Evolutionary conservation across 2,888 invertebrate genomes (phyloP).

Genomic region (Chrysina gloriosa): DNA sequence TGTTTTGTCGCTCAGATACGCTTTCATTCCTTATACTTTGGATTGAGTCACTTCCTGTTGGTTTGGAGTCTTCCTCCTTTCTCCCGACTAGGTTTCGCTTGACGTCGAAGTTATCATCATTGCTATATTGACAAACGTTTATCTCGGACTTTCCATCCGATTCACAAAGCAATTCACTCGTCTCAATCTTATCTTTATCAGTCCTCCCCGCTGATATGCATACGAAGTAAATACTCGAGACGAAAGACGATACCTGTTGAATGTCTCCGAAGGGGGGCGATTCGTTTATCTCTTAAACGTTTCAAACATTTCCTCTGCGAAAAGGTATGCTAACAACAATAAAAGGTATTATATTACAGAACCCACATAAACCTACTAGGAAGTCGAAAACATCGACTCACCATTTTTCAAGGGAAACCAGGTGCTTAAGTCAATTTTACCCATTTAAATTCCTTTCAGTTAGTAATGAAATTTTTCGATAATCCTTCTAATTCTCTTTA

Average conservation of each 20-base stretch:
- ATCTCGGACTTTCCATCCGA: no score
- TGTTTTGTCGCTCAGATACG: no score
- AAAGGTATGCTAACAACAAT: conserved; percentile 4
- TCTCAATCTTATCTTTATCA: background rate
- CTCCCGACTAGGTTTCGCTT: no score
- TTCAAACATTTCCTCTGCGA: conserved; percentile 12
- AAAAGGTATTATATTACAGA: conserved; percentile 18
- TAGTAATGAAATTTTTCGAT: no score
- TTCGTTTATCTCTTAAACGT: conserved; percentile 6
- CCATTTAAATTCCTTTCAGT: background rate
- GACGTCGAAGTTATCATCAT: no score
- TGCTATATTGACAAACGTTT: no score
- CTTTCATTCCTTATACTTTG: no score
- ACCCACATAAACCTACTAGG: background rate
- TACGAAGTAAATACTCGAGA: background rate
- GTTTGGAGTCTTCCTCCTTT: no score
- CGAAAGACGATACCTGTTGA: conserved; percentile 18
- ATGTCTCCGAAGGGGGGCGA: background rate
- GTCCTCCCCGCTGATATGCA: background rate
- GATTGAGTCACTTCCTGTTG: no score
- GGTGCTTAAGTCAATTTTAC: background rate
- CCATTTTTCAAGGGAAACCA: background rate
- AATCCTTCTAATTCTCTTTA: no score
- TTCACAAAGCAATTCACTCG: no score
- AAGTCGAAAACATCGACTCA: background rate